Base-by-base conservation (phyloP, 2,113 vertebrate genomes). In the Egretta garzetta region DNA sequence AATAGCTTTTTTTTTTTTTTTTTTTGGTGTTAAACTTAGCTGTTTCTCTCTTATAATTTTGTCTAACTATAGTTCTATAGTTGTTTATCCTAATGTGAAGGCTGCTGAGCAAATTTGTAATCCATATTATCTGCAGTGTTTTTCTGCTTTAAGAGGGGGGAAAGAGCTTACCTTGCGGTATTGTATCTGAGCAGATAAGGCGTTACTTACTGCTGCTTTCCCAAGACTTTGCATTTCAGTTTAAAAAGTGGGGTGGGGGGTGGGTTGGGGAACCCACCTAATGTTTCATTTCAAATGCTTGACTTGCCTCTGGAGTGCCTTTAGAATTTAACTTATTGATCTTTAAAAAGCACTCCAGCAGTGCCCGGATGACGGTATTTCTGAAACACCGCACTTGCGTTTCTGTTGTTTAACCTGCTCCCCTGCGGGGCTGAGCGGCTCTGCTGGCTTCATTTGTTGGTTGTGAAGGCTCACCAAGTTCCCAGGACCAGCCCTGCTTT, bases 1-100 rank as follows among this genome's bases (percentile, higher is more conserved):
- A 81, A 86, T 88, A 96, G 90, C 86, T 92, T 96, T 39, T 90
- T 90, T 92, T 49, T 94, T 81, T 23, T 20, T 88, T 85, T 89
- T 90, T 28, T 41, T 80, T 12, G 9, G 56, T 95, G 83, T 93
- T 91, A 47, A 95, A 79, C 45, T 68, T 85, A 93, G 80, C 45
- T 91, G 66, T 91, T 96, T 92, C 62, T 97, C 27, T 59, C 24
- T 58, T 67, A 19, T 47, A 70, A 80, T 88, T 83, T 93, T 97
- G 71, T 94, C 58, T 93, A 55, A 71, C 37, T 62, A 2, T 85
- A 95, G 67, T 68, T 77, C 37, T 63, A 0, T 90, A 94, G 71
- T 66, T 22, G 32, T 72, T 93, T 93, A 60, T 80, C 37, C 35
- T 92, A 74, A 84, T 64, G 49, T 8, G 5, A 80, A 91, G 72